Evolutionary conservation across 2,888 invertebrate genomes (phyloP), one percentile per base, ranked within the genome.

Genomic region (Prosapia bicincta): DNA sequence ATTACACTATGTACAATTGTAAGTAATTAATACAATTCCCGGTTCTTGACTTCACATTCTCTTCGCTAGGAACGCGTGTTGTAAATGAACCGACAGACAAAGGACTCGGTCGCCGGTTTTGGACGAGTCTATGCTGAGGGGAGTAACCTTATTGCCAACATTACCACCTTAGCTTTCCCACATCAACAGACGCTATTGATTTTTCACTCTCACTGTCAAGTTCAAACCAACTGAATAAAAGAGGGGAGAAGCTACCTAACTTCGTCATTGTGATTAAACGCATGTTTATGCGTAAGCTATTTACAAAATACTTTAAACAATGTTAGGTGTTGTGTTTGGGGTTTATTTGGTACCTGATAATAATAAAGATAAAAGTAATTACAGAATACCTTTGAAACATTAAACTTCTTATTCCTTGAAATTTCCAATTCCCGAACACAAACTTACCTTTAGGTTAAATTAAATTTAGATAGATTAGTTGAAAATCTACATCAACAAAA

Each of bases 201-300:
- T 74, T 74, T 74, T 30, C 74, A 74, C 69, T 74, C 74, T 74
- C 74, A 74, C 74, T 74, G 74, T 69, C 74, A 74, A 74, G 74
- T 74, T 74, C 74, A 74, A 74, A 54, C 65, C 65, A 43, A 54
- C 54, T 20, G 20, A 54, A 54, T 9, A 54, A n/a, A 20, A 54
- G 54, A 54, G 54, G 54, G 54, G 54, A 54, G 54, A 54, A 54
- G 54, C 54, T 54, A 54, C 54, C 54, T 54, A 54, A 54, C 54
- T 20, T 20, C 54, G n/a, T 54, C 20, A 9, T 54, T 20, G n/a
- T 3, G n/a, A 54, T 54, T 54, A 20, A 54, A 30, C n/a, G 20
- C 3, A 54, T 20, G 3, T 54, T 30, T 30, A 30, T 6, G 5
- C 30, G 5, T 6, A 6, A 30, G 30, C 9, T 30, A 9, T 30